Conservation (phyloP, 2,888 invertebrate genomes). For the Ichneumon xanthorius region DNA sequence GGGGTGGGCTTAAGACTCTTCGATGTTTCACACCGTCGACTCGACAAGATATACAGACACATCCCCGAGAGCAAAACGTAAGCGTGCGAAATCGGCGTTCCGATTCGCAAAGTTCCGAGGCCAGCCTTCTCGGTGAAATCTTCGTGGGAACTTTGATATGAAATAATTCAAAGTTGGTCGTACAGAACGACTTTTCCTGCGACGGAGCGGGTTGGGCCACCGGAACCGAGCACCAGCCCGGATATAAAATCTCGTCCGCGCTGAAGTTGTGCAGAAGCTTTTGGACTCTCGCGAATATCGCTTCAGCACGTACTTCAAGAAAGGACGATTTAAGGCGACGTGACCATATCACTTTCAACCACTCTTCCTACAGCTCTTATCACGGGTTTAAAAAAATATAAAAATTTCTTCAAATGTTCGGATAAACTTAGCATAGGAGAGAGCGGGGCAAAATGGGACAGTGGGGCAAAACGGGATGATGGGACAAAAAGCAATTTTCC, state of each 20-base stretch:
- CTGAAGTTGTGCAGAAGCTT: slow-evolving; percentile 49
- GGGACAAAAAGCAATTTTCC: no score
- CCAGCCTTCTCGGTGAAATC: slow-evolving; percentile 68
- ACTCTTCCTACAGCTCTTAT: slow-evolving; percentile 27
- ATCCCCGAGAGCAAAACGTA: slow-evolving; percentile 30
- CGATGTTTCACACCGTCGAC: slow-evolving; percentile 33
- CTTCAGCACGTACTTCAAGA: slow-evolving; percentile 63
- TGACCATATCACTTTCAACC: slow-evolving; percentile 57
- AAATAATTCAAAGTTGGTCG: slow-evolving; percentile 76
- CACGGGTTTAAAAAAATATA: neutral
- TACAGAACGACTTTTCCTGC: slow-evolving; percentile 62
- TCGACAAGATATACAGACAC: slow-evolving; percentile 42
- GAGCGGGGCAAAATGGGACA: no score
- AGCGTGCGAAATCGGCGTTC: slow-evolving; percentile 64
- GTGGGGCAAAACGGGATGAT: no score
- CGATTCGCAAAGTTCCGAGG: slow-evolving; percentile 65
- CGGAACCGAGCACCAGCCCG: slow-evolving; percentile 31
- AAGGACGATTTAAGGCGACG: slow-evolving; percentile 64
- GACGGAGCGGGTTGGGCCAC: slow-evolving; percentile 26
- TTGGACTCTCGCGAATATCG: slow-evolving; percentile 58
- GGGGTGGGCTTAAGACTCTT: neutral
- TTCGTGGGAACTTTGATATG: slow-evolving; percentile 73
- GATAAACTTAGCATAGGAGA: neutral
- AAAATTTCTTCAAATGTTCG: neutral
- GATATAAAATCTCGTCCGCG: slow-evolving; percentile 64